Evolutionary conservation across 2,797 vertebrate genomes (phyloP), one percentile per base, ranked within the genome.

Genomic region (Menidia menidia): DNA sequence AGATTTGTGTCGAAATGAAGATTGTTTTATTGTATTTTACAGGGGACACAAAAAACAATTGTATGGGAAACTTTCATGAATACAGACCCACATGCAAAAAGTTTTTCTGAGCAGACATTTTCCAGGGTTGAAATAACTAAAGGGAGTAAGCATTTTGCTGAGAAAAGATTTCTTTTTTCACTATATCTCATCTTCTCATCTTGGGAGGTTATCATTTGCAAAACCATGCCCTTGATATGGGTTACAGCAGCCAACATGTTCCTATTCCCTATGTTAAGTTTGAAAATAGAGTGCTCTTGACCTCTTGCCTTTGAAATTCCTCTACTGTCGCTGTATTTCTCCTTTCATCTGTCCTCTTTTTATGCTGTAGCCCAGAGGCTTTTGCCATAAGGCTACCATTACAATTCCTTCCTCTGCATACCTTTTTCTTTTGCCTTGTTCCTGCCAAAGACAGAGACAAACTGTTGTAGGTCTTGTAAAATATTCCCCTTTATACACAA

Each of bases 261-360:
- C 84, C 80, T 78, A 72, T 87, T 89, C 75, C 83, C 84, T 66
- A 80, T 76, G 86, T 89, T 86, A 87, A 82, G 78, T 84, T 88
- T 82, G 77, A 91, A 93, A 93, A 93, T 93, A 90, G 90, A 92
- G 83, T 81, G 71, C 83, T 91, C 81, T 81, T 92, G 92, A 93
- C 91, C 92, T 73, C 81, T 66, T 80, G 82, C 86, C 83, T 91
- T 89, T 93, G 84, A 86, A 92, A 88, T 85, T 75, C 70, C 77
- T 75, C 67, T 68, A 68, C 85, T 79, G 76, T 82, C 54, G 33
- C 77, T 81, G 70, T 72, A 84, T 77, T 68, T 47, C 81, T 80
- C 83, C 86, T 71, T 45, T 61, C 80, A 84, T 82, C 81, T 81
- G 83, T 83, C 80, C 75, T 87, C 86, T 80, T 88, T 89, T 84